Conservation (phyloP, 2,888 invertebrate species). For the Oscheius onirici region DNA sequence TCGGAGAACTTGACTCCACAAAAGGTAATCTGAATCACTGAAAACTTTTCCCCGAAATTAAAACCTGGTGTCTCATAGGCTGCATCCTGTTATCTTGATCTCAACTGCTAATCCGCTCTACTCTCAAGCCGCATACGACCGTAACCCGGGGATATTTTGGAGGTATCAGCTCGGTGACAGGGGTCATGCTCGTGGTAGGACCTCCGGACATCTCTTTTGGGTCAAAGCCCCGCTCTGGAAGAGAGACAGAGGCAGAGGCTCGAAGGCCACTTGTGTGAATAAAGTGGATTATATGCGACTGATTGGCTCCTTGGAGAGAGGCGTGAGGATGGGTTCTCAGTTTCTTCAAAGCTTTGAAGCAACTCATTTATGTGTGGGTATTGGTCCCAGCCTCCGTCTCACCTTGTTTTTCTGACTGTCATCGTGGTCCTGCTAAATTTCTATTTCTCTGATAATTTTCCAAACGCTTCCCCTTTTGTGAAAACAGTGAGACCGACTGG, state of each 20-base stretch:
- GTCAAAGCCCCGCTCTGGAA: neutral
- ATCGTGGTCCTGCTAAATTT: no score
- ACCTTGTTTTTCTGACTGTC: no score
- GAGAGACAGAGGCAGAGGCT: neutral
- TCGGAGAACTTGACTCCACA: no score
- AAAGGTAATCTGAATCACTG: no score
- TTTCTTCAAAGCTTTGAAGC: neutral
- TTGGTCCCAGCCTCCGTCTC: no score
- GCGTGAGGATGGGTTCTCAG: neutral
- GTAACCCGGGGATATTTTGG: neutral
- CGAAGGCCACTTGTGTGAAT: conserved; percentile 17
- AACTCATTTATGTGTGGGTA: neutral
- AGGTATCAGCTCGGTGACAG: conserved; percentile 2
- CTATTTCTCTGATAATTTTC: no score
- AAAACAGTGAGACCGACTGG: no score
- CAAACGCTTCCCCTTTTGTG: no score
- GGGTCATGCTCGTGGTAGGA: conserved; percentile 3
- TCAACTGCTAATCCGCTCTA: no score
- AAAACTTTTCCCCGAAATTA: no score
- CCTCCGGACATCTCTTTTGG: neutral
- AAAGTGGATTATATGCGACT: conserved; percentile 30
- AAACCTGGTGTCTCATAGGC: no score
- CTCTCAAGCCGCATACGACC: neutral
- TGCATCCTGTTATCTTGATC: no score
- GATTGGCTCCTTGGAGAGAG: conserved; percentile 14